phyloP scores from a whole-genome alignment of 2,797 vertebrate genomes.

The Microctenopoma stevenorrisi region DNA sequence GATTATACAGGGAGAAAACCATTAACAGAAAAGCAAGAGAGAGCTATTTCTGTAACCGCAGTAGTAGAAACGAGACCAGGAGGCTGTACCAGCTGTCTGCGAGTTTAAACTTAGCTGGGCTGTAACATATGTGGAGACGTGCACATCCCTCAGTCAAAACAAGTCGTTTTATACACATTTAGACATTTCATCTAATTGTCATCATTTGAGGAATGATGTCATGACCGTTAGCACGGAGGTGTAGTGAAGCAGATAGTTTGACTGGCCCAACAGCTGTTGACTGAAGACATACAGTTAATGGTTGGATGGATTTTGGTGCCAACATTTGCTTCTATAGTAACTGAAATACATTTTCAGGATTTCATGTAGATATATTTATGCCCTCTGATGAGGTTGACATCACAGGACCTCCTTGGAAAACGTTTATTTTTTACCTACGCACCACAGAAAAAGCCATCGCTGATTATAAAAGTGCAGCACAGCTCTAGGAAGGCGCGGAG shows the following conservation, averaged over 20 bases:
- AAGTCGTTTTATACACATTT: background rate
- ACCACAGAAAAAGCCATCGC: slow-evolving; percentile 31
- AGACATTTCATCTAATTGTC: too few species aligned
- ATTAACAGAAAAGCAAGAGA: background rate
- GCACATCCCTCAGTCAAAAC: background rate
- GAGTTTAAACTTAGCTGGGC: background rate
- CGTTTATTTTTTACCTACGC: slow-evolving; percentile 21
- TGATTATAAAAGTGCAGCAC: slow-evolving; percentile 57
- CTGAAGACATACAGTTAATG: slow-evolving; percentile 5
- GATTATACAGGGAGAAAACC: slow-evolving; percentile 1
- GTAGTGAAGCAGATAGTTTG: background rate
- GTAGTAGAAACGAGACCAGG: background rate
- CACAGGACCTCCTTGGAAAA: slow-evolving; percentile 56
- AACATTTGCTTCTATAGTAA: slow-evolving; percentile 18
- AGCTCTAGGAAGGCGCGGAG: slow-evolving; percentile 37
- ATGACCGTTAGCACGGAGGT: too few species aligned
- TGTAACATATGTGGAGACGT: background rate
- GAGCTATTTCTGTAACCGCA: background rate
- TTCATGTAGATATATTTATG: slow-evolving; percentile 46
- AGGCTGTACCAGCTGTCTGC: slow-evolving; percentile 1
- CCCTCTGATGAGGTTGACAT: slow-evolving; percentile 32
- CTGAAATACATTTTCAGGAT: slow-evolving; percentile 37
- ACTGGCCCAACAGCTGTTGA: too few species aligned
- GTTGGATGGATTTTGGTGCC: slow-evolving; percentile 3
- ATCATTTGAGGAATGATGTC: too few species aligned